These are phyloP conservation scores for Cheilosia urbana DNA, from an alignment of 2,888 invertebrate species.

Conservation along the genomic window DNA sequence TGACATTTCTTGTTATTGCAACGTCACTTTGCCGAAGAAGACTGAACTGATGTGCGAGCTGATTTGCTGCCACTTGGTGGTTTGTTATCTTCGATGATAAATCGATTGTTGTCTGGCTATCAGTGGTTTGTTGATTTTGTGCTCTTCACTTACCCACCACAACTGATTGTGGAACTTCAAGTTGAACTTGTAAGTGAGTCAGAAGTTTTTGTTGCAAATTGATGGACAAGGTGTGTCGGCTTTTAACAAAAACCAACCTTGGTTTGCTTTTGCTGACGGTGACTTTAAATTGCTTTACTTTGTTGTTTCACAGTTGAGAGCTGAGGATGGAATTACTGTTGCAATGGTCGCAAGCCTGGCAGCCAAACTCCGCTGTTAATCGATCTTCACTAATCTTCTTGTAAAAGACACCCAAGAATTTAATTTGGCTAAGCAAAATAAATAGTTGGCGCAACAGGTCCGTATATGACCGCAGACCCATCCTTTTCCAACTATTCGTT, in stretches of 20 bases:
- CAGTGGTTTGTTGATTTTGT: slow-evolving; percentile 40
- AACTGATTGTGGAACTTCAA: slow-evolving; percentile 43
- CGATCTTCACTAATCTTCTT: too few relatives aligned
- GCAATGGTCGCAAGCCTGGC: too few relatives aligned
- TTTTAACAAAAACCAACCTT: not conserved
- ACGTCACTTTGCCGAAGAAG: slow-evolving; percentile 17
- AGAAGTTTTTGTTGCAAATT: not conserved
- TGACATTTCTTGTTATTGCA: slow-evolving; percentile 38
- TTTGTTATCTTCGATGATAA: slow-evolving; percentile 44
- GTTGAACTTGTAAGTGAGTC: slow-evolving; percentile 22
- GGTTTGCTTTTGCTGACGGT: not conserved
- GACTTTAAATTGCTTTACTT: not conserved
- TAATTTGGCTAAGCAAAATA: too few relatives aligned
- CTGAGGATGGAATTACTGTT: not conserved
- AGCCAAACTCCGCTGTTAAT: too few relatives aligned
- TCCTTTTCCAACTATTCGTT: too few relatives aligned
- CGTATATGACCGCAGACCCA: too few relatives aligned
- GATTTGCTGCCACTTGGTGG: not conserved
- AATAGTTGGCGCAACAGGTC: too few relatives aligned
- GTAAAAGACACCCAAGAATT: too few relatives aligned
- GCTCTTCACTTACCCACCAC: not conserved
- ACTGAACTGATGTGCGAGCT: slow-evolving; percentile 28
- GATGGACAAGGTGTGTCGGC: not conserved
- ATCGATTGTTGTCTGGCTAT: slow-evolving; percentile 55
- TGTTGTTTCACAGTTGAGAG: not conserved